Conservation (phyloP, 2,888 invertebrate genomes). For the Antitype chi region DNA sequence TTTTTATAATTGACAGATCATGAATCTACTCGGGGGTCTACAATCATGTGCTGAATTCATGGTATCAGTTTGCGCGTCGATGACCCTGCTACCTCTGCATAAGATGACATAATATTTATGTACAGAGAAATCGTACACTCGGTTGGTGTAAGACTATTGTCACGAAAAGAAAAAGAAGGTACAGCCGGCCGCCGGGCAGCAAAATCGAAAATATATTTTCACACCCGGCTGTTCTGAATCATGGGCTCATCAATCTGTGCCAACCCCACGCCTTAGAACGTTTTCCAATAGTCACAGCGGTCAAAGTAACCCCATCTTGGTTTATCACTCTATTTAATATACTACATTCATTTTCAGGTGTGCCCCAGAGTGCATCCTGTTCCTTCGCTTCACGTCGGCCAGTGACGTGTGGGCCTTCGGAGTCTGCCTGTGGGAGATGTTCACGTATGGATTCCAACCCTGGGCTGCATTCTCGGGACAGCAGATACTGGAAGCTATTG, state of each 20-base stretch:
- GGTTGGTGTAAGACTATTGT: no score
- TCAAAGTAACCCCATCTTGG: no score
- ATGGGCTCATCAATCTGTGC: not conserved
- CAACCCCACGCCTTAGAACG: not conserved
- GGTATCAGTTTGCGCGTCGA: no score
- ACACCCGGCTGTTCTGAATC: not conserved
- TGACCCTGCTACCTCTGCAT: no score
- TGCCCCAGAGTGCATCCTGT: conserved; percentile 99
- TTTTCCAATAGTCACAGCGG: not conserved
- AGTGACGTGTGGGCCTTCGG: conserved; percentile 99
- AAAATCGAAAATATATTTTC: not conserved
- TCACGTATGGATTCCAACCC: conserved; percentile 99
- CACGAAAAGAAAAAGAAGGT: not conserved
- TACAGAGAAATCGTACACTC: no score
- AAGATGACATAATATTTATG: no score
- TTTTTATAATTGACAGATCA: no score
- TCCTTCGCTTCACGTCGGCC: conserved; percentile 98
- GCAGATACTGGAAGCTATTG: conserved; percentile 98
- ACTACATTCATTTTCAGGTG: conserved; percentile 91
- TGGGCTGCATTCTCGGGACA: conserved; percentile 98
- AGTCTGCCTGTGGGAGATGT: conserved; percentile 99
- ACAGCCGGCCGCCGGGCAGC: no score
- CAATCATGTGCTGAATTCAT: no score
- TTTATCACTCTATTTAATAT: not conserved
- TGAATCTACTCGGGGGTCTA: no score